Conservation (phyloP, 2,888 invertebrate genomes). For the Lasiommata megera region DNA sequence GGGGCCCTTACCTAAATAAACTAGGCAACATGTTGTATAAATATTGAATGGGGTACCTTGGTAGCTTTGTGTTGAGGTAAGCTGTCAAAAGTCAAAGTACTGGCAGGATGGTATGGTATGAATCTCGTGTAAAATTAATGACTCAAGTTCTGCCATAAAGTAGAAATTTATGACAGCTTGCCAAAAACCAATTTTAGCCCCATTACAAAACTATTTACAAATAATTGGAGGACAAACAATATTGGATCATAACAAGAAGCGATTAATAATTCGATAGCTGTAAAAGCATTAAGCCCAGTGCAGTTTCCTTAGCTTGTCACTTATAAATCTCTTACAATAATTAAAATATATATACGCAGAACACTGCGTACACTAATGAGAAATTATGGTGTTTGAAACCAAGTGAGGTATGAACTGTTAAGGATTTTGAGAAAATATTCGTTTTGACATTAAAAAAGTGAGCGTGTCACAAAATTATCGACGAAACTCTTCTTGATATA, state of each 20-base stretch:
- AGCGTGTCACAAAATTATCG: too few species aligned
- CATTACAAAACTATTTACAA: background rate
- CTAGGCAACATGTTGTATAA: slow-evolving; percentile 13
- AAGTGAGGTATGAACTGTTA: background rate
- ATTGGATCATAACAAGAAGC: too few species aligned
- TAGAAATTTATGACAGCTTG: background rate
- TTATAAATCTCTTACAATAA: background rate
- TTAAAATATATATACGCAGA: background rate
- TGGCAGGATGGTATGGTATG: too few species aligned
- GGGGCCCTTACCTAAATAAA: slow-evolving; percentile 25
- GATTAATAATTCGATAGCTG: too few species aligned
- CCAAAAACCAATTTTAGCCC: background rate
- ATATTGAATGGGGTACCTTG: background rate
- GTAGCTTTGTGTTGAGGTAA: background rate
- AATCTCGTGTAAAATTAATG: background rate
- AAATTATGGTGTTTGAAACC: background rate
- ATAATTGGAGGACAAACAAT: background rate
- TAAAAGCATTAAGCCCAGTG: background rate
- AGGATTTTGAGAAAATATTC: background rate
- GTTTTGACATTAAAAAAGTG: background rate
- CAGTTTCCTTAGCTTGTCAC: background rate
- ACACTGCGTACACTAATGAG: background rate
- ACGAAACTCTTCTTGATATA: too few species aligned
- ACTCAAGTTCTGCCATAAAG: background rate
- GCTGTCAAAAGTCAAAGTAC: background rate